phyloP scores from a whole-genome alignment of 2,797 vertebrate genomes.

The Uromys caudimaculatus region DNA sequence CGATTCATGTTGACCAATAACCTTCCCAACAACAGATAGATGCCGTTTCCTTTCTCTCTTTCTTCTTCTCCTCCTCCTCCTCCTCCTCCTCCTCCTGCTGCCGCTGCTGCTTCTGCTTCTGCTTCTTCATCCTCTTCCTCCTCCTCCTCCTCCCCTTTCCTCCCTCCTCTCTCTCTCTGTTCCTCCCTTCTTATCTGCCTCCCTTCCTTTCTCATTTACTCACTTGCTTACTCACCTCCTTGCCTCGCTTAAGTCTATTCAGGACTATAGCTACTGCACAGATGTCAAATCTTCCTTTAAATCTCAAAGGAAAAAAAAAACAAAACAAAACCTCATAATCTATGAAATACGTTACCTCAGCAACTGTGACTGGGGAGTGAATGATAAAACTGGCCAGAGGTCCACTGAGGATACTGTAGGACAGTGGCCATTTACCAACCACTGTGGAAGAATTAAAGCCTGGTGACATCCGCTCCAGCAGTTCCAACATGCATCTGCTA shows the following conservation, averaged over 20 bases:
- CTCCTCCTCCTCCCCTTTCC: no score
- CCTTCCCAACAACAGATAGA: neutral
- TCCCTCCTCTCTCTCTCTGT: neutral
- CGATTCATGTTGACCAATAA: neutral
- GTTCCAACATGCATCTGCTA: neutral
- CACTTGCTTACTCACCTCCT: neutral
- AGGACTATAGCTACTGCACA: constrained; percentile 7
- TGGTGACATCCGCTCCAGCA: neutral
- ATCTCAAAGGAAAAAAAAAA: neutral
- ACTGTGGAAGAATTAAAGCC: neutral
- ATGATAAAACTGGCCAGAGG: neutral
- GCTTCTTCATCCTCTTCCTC: neutral
- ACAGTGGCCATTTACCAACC: neutral
- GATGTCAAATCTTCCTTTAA: neutral
- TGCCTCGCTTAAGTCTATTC: neutral
- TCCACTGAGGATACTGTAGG: accelerated
- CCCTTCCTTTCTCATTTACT: neutral
- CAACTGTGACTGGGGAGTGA: neutral
- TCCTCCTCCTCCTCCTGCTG: no score
- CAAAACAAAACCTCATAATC: neutral
- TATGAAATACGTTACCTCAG: neutral
- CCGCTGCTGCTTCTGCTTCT: neutral
- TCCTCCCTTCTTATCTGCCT: neutral
- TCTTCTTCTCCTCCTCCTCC: no score
- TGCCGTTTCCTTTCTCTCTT: neutral